Evolutionary conservation across 2,797 vertebrate genomes (phyloP).

Genomic region (Eulemur albifrons): DNA sequence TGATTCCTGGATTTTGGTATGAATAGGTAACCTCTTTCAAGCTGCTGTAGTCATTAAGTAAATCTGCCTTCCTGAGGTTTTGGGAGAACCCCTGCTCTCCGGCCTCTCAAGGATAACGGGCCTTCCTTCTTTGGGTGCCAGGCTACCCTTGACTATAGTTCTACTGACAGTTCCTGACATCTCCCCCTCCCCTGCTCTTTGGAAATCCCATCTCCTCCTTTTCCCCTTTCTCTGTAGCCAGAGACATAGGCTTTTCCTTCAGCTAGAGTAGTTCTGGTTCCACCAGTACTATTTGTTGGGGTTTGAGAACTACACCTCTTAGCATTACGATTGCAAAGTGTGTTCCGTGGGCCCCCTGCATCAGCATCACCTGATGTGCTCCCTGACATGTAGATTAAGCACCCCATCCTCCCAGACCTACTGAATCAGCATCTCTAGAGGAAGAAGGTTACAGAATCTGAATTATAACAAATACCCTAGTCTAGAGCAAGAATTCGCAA

Average conservation of each 20-base stretch:
- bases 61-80: not conserved
- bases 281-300: not conserved
- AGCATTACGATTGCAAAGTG: not conserved
- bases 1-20: not conserved
- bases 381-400: not conserved
- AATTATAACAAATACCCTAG: not conserved
- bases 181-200: not conserved
- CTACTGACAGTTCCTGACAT: fast-evolving
- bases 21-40: not conserved
- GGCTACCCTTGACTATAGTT: not conserved
- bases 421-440: not conserved
- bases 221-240: fast-evolving
- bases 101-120: not conserved
- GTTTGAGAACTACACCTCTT: not conserved
- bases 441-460: not conserved
- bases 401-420: not conserved
- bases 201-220: not conserved
- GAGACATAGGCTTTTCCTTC: not conserved
- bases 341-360: not conserved
- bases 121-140: not conserved
- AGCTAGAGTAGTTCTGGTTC: not conserved
- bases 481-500: not conserved
- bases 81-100: not conserved
- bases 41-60: not conserved
- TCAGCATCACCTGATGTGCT: not conserved